Evolutionary conservation across 92 coral and sea anemone genomes (phyloP), one percentile per base, ranked within the genome.

Genomic region (Scolanthus callimorphus): DNA sequence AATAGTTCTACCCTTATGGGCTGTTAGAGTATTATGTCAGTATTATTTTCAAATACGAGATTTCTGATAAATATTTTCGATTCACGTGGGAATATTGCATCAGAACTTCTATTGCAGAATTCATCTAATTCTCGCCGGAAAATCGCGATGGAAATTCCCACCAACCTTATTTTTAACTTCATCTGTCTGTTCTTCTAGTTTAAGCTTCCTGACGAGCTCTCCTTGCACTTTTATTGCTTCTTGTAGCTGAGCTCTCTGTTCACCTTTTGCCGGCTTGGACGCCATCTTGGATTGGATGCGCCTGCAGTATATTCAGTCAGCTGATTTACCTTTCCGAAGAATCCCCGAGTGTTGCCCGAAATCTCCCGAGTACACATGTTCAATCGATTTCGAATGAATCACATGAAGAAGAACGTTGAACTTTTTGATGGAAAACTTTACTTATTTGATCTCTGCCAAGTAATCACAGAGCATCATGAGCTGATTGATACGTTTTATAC

Each of bases 141-240:
- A 20, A 3, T 41, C 2, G 11, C 31, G 2, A 29, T 31, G 25
- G 4, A 4, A 38, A 39, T 25, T 3, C 9, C 1, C 41, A 54
- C 50, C 34, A 85, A 91, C 97, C 97, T 87, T 77, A 67, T 78
- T 78, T 58, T 91, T 87, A n/a, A 70, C 80, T 65, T 87, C 97
- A 83, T 91, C 96, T 75, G 96, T 91, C 69, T 87, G 96, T 27
- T 80, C 85, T 50, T 80, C 74, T 17, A 79, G 71, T 61, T 91
- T 91, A 47, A 91, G 72, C 29, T 83, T 67, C 59, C 96, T 65
- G 22, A 87, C 71, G 29, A 68, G 34, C 43, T 91, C 91, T 60
- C 96, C 97, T 56, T 79, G 89, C 21, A 34, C 75, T 38, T 67
- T 84, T 12, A 91, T 76, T 17, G 76, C 95, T 71, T 86, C 76